phyloP scores from a whole-genome alignment of 2,888 invertebrate species.

The Rhyacophila evoluta region DNA sequence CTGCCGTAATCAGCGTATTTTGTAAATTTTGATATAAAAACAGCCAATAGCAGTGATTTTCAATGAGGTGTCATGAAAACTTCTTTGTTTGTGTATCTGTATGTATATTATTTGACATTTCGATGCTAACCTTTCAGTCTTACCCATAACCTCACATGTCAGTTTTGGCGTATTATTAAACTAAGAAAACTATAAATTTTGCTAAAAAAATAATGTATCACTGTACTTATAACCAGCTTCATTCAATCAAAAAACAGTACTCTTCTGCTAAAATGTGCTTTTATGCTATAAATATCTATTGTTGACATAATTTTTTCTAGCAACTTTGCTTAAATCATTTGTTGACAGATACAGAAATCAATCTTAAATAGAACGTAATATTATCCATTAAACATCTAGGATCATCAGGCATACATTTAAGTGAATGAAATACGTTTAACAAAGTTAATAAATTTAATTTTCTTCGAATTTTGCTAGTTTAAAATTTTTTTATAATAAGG shows the following conservation, averaged over 20 bases:
- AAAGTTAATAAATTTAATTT: too few species aligned
- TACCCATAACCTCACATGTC: conserved; percentile 51
- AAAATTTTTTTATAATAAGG: too few species aligned
- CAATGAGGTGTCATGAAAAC: not conserved
- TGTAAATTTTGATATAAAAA: not conserved
- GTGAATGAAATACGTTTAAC: too few species aligned
- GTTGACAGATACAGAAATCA: not conserved
- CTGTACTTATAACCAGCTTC: not conserved
- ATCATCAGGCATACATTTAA: too few species aligned
- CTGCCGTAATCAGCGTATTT: not conserved
- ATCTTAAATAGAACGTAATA: not conserved
- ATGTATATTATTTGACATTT: conserved; percentile 51
- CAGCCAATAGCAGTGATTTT: not conserved
- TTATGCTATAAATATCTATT: not conserved
- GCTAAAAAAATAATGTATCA: not conserved
- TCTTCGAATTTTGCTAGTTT: too few species aligned
- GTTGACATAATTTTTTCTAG: not conserved
- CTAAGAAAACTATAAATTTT: not conserved
- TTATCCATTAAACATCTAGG: too few species aligned
- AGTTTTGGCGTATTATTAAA: conserved; percentile 31
- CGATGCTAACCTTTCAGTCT: conserved; percentile 50
- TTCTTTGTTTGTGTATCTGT: conserved; percentile 43
- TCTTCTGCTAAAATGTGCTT: not conserved
- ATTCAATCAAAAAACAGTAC: not conserved
- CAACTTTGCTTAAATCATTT: not conserved